Conservation (phyloP, 2,888 invertebrate species). For the Hermodice carunculata region DNA sequence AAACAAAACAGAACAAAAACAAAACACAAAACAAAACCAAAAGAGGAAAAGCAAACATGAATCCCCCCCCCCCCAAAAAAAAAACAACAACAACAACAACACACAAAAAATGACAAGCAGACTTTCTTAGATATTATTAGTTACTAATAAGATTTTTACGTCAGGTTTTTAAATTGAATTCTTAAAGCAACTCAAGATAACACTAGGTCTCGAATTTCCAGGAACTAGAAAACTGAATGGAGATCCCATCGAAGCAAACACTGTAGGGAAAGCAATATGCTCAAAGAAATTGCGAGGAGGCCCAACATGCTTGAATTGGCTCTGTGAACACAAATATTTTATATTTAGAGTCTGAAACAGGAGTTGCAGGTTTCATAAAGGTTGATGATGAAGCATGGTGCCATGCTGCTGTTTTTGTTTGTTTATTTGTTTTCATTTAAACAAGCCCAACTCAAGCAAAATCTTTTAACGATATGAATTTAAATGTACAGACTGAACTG, state of each 20-base stretch:
- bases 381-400: conserved; percentile 51
- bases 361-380: conserved; percentile 51
- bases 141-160: too few species aligned
- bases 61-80: too few species aligned
- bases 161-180: too few species aligned
- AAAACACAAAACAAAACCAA: too few species aligned
- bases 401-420: conserved; percentile 47
- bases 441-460: conserved; percentile 45
- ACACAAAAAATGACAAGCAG: too few species aligned
- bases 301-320: conserved; percentile 38
- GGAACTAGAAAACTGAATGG: conserved; percentile 50
- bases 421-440: too few species aligned
- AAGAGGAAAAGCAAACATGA: too few species aligned
- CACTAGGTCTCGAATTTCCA: too few species aligned
- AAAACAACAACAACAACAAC: too few species aligned
- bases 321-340: conserved; percentile 58
- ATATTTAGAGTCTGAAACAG: conserved; percentile 52
- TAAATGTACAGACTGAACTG: conserved; percentile 38
- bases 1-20: too few species aligned
- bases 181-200: too few species aligned
- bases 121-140: too few species aligned
- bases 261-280: conserved; percentile 37
- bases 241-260: conserved; percentile 47
- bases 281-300: not conserved
- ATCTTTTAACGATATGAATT: conserved; percentile 38